Evolutionary conservation across 2,888 invertebrate genomes (phyloP).

Genomic region (Augiades crinisus): DNA sequence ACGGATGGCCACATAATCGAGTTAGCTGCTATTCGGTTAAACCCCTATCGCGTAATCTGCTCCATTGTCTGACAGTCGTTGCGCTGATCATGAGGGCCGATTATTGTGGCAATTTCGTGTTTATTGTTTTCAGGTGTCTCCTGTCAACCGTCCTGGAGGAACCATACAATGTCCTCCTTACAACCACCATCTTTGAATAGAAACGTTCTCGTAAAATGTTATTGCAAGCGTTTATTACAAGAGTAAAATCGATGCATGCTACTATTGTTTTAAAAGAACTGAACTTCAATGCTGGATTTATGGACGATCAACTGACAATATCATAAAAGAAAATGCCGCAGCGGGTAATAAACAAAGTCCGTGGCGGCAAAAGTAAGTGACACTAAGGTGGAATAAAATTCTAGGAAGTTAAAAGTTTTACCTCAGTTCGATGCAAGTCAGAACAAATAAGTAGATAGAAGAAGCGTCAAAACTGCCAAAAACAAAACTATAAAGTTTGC

Average conservation of each 20-base stretch:
- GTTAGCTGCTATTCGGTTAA: constrained; percentile 79
- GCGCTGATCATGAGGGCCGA: constrained; percentile 75
- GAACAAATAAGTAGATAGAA: constrained; percentile 79
- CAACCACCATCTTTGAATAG: constrained; percentile 46
- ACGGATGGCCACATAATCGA: constrained; percentile 79
- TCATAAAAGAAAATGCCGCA: constrained; percentile 38
- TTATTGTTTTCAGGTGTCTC: constrained; percentile 78
- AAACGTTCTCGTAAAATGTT: constrained; percentile 52
- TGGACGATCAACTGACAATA: constrained; percentile 2
- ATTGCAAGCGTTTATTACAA: constrained; percentile 30
- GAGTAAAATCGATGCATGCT: constrained; percentile 3
- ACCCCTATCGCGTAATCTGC: constrained; percentile 77
- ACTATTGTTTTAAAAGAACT: constrained; percentile 18
- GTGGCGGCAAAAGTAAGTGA: constrained; percentile 55
- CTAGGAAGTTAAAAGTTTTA: constrained; percentile 73
- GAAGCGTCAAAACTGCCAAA: constrained; percentile 80
- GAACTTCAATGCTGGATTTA: constrained; percentile 1
- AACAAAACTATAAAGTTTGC: constrained; percentile 82
- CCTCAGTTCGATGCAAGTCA: constrained; percentile 67
- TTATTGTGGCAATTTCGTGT: constrained; percentile 77
- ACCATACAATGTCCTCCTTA: constrained; percentile 44
- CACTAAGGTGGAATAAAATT: constrained; percentile 66
- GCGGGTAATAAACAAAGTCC: constrained; percentile 56
- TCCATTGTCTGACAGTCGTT: constrained; percentile 74
- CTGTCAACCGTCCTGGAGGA: constrained; percentile 55